A percentile compares a stretch with the other conserved stretches of the same genome.
Evolutionary conservation across 2,888 invertebrate genomes (phyloP).

Genomic region (Geotrupes spiniger): DNA sequence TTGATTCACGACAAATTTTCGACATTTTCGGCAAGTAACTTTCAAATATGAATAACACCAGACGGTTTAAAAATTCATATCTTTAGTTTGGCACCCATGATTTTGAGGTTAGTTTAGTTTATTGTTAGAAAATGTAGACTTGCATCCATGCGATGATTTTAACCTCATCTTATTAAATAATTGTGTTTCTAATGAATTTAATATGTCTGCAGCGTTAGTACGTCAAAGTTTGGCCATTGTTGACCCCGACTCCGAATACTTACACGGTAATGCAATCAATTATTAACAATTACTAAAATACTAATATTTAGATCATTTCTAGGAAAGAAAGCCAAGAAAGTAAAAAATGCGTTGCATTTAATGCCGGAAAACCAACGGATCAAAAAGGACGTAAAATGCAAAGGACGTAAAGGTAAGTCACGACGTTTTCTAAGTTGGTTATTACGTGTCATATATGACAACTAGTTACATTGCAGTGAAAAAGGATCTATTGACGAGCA

Average conservation of each 20-base stretch:
- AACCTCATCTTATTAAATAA: not conserved
- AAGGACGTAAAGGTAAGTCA: constrained; percentile 35
- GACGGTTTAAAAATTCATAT: too few relatives aligned
- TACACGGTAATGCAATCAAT: too few relatives aligned
- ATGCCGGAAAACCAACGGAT: constrained; percentile 38
- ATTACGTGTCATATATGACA: not conserved
- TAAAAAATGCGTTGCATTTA: constrained; percentile 33
- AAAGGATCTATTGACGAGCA: constrained; percentile 31
- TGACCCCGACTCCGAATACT: constrained; percentile 34
- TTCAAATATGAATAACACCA: too few relatives aligned
- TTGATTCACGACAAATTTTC: too few relatives aligned
- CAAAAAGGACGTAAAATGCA: constrained; percentile 29
- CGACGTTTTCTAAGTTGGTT: not conserved
- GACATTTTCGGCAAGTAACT: too few relatives aligned
- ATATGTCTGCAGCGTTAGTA: constrained; percentile 44
- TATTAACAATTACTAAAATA: too few relatives aligned
- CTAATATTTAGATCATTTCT: constrained; percentile 15
- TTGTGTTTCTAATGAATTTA: not conserved
- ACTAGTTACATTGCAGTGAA: constrained; percentile 11
- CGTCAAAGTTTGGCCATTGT: constrained; percentile 43
- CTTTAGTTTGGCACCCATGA: too few relatives aligned
- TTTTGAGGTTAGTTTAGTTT: too few relatives aligned
- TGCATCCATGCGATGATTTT: too few relatives aligned
- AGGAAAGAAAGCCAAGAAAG: constrained; percentile 29
- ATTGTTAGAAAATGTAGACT: too few relatives aligned